Evolutionary conservation across 2,797 vertebrate genomes (phyloP).

Genomic region (Nothura maculosa): DNA sequence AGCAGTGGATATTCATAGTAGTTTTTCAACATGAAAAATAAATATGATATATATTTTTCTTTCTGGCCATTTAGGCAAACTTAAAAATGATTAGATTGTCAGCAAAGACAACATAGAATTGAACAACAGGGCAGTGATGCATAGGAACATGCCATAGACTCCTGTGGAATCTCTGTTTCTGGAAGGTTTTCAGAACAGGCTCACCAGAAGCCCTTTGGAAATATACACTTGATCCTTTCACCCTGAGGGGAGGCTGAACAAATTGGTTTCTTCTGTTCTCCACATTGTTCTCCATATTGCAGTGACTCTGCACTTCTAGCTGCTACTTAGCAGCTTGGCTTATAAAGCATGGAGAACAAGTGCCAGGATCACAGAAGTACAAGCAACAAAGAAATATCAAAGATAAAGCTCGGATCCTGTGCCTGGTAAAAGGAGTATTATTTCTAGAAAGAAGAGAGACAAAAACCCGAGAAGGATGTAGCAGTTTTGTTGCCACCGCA

Average conservation of each 20-base stretch:
- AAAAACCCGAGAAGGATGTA: background rate
- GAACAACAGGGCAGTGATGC: background rate
- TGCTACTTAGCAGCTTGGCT: background rate
- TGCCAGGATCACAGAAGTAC: accelerated
- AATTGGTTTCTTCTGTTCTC: background rate
- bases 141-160: background rate
- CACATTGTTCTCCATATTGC: background rate
- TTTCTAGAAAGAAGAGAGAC: background rate
- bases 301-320: accelerated
- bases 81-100: background rate
- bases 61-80: background rate
- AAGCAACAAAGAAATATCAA: background rate
- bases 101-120: background rate
- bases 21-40: background rate
- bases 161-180: background rate
- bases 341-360: background rate
- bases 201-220: background rate
- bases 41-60: background rate
- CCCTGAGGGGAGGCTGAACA: background rate
- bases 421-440: background rate
- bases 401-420: background rate
- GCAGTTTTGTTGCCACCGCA: accelerated
- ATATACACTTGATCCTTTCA: accelerated
- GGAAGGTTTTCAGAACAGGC: background rate
- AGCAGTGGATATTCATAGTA: accelerated